Evolutionary conservation across 2,797 vertebrate genomes (phyloP).

Genomic region (Phoeniculus purpureus): DNA sequence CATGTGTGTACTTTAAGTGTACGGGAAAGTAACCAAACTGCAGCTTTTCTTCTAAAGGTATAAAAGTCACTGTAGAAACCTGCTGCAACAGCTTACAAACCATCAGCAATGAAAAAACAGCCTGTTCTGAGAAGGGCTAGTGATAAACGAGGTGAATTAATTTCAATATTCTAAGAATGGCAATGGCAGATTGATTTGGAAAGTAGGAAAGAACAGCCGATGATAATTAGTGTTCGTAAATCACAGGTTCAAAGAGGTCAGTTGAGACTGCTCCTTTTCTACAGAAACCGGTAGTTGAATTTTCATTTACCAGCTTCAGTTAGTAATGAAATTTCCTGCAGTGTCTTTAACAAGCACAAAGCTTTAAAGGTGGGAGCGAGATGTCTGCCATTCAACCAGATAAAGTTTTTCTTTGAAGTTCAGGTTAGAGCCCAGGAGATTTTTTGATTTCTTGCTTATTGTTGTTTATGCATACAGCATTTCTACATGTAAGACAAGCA

Average conservation of each 20-base stretch:
- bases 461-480: not conserved
- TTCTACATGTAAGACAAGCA: not conserved
- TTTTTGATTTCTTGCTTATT: conserved; percentile 1
- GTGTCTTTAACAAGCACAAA: not conserved
- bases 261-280: not conserved
- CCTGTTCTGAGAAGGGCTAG: not conserved
- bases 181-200: not conserved
- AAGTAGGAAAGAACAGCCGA: not conserved
- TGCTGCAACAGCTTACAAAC: not conserved
- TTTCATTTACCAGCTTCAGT: not conserved
- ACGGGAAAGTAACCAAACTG: not conserved
- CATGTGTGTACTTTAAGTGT: not conserved
- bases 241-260: not conserved
- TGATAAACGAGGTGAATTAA: not conserved
- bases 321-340: not conserved
- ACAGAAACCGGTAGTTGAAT: not conserved
- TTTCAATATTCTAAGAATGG: not conserved
- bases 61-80: not conserved
- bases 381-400: not conserved
- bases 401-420: not conserved
- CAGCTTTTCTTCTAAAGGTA: not conserved
- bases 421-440: not conserved
- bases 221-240: conserved; percentile 8
- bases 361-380: not conserved
- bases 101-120: not conserved